A percentile compares a stretch with the other conserved stretches of the same genome.
These are phyloP conservation scores for Limnothrissa miodon DNA, from an alignment of 2,113 vertebrate species.

Conservation along the genomic window DNA sequence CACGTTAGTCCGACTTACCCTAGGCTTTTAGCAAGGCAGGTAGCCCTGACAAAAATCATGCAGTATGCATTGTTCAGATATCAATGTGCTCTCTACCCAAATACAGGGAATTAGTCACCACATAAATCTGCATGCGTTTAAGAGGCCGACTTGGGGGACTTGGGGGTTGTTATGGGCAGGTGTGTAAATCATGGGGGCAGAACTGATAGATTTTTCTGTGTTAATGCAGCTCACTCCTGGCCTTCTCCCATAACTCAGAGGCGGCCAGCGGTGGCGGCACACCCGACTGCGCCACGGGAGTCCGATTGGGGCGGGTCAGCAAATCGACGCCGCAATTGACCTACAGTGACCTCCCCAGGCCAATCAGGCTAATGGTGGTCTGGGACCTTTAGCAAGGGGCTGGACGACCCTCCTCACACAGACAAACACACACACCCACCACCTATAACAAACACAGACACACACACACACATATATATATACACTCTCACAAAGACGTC, in stretches of 20 bases:
- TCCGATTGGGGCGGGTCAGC: conserved; percentile 59
- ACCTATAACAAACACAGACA: conserved; percentile 32
- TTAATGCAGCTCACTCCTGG: conserved; percentile 62
- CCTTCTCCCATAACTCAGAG: conserved; percentile 67
- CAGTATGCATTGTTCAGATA: conserved; percentile 34
- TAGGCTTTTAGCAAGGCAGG: conserved; percentile 24
- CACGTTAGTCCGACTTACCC: background rate
- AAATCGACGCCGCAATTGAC: conserved; percentile 72
- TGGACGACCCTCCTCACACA: conserved; percentile 27
- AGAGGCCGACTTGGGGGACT: conserved; percentile 50
- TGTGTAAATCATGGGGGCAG: conserved; percentile 71
- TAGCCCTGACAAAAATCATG: background rate
- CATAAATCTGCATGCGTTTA: conserved; percentile 69
- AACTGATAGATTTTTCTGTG: conserved; percentile 72
- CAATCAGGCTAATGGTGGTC: conserved; percentile 74
- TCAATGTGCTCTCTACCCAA: conserved; percentile 52
- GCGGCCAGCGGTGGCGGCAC: conserved; percentile 35
- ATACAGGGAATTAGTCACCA: conserved; percentile 59
- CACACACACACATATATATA: background rate
- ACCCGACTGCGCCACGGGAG: conserved; percentile 35
- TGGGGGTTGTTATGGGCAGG: conserved; percentile 6
- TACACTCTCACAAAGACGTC: background rate
- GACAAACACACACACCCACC: conserved; percentile 21
- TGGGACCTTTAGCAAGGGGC: conserved; percentile 18
- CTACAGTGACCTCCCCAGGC: conserved; percentile 64